A percentile compares a stretch with the other conserved stretches of the same genome.
Conservation (phyloP, 2,113 vertebrate genomes). For the Charina bottae region DNA sequence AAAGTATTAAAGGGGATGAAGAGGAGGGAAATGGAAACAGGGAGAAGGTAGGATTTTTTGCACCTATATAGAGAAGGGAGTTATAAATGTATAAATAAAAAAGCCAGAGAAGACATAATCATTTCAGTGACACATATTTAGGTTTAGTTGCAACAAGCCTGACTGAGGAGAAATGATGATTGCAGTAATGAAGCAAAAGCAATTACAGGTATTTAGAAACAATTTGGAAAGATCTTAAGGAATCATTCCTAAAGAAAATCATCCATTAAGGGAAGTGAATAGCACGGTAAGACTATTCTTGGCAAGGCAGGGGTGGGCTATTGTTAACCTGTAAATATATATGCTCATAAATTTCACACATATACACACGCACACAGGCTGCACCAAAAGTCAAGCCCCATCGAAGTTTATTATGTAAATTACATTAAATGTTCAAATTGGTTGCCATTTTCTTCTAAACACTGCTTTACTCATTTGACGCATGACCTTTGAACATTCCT, state of each 20-base stretch:
- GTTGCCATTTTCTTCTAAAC: background rate
- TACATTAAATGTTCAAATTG: background rate
- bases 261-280: background rate
- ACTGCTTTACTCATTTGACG: background rate
- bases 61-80: background rate
- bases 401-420: background rate
- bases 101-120: background rate
- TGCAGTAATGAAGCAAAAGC: background rate
- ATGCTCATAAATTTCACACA: background rate
- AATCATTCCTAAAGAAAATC: background rate
- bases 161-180: background rate
- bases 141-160: background rate
- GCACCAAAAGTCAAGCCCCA: background rate
- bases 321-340: background rate
- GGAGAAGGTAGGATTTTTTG: background rate
- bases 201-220: background rate
- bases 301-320: background rate
- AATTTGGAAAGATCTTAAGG: background rate
- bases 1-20: background rate
- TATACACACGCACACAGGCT: too few species aligned
- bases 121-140: background rate
- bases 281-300: background rate
- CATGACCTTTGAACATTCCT: background rate
- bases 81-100: conserved; percentile 2
- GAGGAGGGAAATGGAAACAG: background rate